phyloP scores from a whole-genome alignment of 2,888 invertebrate species.

The Rhamnusium bicolor region DNA sequence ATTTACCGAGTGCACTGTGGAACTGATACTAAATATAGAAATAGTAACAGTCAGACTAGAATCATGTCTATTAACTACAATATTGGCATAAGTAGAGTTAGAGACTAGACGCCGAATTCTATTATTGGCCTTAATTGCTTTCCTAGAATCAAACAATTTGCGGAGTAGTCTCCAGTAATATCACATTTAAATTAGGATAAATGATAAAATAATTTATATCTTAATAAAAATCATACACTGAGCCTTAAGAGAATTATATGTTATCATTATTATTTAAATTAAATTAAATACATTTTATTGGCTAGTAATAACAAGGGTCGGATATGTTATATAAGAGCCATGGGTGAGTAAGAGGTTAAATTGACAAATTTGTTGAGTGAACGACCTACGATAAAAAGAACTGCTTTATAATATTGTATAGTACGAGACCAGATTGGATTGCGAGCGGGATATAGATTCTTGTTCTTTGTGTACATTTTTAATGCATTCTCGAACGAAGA shows the following conservation, averaged over 20 bases:
- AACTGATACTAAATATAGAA: slow-evolving; percentile 34
- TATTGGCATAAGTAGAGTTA: slow-evolving; percentile 49
- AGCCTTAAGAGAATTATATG: not conserved
- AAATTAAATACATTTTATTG: no score
- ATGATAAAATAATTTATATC: not conserved
- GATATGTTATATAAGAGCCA: no score
- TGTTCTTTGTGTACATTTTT: no score
- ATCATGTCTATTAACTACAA: slow-evolving; percentile 38
- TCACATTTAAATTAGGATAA: not conserved
- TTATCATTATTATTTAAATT: slow-evolving; percentile 5
- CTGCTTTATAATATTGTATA: not conserved
- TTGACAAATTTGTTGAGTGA: not conserved
- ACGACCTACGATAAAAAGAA: not conserved
- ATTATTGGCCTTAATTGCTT: slow-evolving; percentile 54
- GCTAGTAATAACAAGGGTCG: no score
- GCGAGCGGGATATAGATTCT: no score
- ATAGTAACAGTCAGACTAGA: slow-evolving; percentile 25
- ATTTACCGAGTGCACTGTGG: slow-evolving; percentile 20
- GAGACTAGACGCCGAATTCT: slow-evolving; percentile 58
- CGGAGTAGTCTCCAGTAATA: slow-evolving; percentile 4
- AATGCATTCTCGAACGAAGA: no score
- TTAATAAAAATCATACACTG: not conserved
- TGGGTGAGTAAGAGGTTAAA: not conserved
- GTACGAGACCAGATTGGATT: no score
- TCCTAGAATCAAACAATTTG: slow-evolving; percentile 44